Evolutionary conservation across 2,888 invertebrate genomes (phyloP), one percentile per base, ranked within the genome.

Genomic region (Xanthia icteritia): DNA sequence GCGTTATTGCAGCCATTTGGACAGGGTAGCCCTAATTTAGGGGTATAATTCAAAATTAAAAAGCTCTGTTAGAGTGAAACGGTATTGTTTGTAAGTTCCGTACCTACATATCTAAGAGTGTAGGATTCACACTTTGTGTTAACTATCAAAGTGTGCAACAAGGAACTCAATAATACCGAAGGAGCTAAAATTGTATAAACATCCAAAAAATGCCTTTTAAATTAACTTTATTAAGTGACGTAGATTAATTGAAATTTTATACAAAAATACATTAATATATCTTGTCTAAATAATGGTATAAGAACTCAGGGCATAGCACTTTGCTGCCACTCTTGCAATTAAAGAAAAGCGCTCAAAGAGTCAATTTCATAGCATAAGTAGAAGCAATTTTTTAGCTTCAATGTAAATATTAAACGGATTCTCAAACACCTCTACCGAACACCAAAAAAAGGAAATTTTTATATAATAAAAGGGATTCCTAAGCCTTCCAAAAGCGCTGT

Each of bases 31-130:
- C 87, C 73, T 86, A 85, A 85, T 85, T 85, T 77, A 84, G 65
- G 54, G 65, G 64, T 76, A 80, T 85, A 77, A 84, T 84, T 85
- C 87, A 85, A 81, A 86, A 85, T 85, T 85, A 84, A 84, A 85
- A 85, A 80, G 66, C 83, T 51, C 13, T 17, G 42, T 23, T 67
- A 83, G 51, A 73, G 56, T 75, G 64, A 77, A 69, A 54, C 71
- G 51, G 63, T 68, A 39, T 72, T 39, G 36, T 58, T 73, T 63
- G 45, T 69, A 27, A 60, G 74, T 83, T 84, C 86, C 75, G 83
- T 64, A 75, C 23, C 58, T 6, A n/a, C 8, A 1, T 42, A 51
- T 20, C 23, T 51, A 42, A 3, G 36, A 23, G 23, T 54, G n/a
- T 13, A 39, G 36, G 6, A 27, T 58, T 56, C 20, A 45, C 17